phyloP scores from a whole-genome alignment of 2,888 invertebrate species.

The Gisinianus flammeolus region DNA sequence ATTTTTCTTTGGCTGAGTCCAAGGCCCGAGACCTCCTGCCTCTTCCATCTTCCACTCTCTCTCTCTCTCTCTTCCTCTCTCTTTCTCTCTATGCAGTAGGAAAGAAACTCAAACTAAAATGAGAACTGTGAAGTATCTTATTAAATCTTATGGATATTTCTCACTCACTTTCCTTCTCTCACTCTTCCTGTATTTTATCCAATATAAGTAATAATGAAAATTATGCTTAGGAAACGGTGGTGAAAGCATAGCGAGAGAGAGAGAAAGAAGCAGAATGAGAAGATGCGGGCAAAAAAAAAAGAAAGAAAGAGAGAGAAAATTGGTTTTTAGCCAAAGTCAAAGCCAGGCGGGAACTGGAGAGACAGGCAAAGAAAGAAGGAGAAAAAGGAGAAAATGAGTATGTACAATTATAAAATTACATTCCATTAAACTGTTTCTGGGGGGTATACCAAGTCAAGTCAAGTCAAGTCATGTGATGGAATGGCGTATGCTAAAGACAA shows the following conservation, averaged over 20 bases:
- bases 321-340: conserved; percentile 25
- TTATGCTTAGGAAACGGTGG: neutral
- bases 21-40: neutral
- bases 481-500: neutral
- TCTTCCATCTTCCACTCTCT: neutral
- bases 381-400: neutral
- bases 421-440: neutral
- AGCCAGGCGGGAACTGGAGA: neutral
- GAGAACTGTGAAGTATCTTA: neutral
- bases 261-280: neutral
- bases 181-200: neutral
- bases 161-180: neutral
- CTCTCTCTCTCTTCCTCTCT: neutral
- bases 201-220: neutral
- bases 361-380: neutral
- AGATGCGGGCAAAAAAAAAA: too few species aligned
- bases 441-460: neutral
- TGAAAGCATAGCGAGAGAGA: neutral
- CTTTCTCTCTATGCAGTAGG: neutral
- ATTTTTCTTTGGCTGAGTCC: neutral
- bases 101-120: too few species aligned
- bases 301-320: too few species aligned
- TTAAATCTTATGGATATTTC: neutral
- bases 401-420: neutral
- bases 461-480: neutral